phyloP scores from a whole-genome alignment of 2,113 vertebrate genomes.

The Bagarius yarrelli region DNA sequence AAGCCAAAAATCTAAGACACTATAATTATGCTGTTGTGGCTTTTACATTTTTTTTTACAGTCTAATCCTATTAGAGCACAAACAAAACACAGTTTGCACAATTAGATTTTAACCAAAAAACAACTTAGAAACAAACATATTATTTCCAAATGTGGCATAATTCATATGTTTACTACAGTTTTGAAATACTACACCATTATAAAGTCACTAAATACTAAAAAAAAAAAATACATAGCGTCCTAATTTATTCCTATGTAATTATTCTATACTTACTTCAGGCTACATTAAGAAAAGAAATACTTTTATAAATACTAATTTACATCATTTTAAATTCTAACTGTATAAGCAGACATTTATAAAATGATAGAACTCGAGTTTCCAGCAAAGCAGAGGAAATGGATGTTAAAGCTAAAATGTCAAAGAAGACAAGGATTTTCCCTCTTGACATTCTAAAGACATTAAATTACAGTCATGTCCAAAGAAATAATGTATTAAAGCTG shows the following conservation, averaged over 20 bases:
- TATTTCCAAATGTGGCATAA: not conserved
- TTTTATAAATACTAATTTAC: not conserved
- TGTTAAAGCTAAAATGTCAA: not conserved
- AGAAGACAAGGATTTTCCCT: not conserved
- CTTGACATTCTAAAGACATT: not conserved
- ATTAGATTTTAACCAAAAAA: not conserved
- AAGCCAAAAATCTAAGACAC: not conserved
- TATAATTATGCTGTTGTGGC: no score
- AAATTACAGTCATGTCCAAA: not conserved
- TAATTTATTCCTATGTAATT: not conserved
- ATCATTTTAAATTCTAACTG: not conserved
- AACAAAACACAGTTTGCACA: not conserved
- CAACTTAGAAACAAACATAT: no score
- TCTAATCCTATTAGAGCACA: not conserved
- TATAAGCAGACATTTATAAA: not conserved
- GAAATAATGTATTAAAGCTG: not conserved
- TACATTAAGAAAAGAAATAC: not conserved
- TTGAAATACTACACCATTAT: not conserved
- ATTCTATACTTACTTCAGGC: not conserved
- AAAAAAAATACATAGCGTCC: not conserved
- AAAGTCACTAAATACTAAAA: not conserved
- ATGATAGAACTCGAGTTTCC: not conserved
- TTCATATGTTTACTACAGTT: not conserved
- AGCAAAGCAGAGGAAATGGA: not conserved
- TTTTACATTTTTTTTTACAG: not conserved